These are phyloP conservation scores for Drosophila mojavensis DNA, from an alignment of 1,140 invertebrate genomes.

Conservation along the genomic window DNA sequence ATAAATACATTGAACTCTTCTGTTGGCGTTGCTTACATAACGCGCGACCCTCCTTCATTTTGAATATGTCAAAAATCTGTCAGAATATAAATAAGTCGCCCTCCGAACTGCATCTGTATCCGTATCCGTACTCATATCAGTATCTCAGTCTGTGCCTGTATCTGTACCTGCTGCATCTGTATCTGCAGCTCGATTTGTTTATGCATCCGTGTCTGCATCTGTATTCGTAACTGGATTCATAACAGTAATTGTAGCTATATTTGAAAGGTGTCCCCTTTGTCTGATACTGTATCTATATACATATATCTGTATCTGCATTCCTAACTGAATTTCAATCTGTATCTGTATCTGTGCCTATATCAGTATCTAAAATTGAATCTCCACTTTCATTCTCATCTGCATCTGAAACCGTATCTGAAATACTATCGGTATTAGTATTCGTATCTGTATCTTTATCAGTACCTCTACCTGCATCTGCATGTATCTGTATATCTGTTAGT, in stretches of 20 bases:
- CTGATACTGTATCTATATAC: constrained; percentile 1
- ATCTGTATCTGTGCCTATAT: constrained; percentile 6
- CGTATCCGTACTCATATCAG: constrained; percentile 5
- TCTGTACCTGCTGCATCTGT: not conserved
- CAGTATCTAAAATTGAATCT: too few species aligned
- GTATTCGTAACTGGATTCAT: not conserved
- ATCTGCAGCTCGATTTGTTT: not conserved
- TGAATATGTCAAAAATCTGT: constrained; percentile 51
- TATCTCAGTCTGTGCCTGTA: not conserved
- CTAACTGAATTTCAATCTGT: not conserved
- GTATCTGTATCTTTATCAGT: not conserved
- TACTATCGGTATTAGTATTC: not conserved
- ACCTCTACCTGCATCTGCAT: too few species aligned
- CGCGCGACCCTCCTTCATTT: constrained; percentile 18
- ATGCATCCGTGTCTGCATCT: not conserved
- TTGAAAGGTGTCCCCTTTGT: not conserved
- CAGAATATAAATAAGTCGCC: constrained; percentile 43
- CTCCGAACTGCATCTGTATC: constrained; percentile 28
- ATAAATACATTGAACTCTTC: constrained; percentile 63
- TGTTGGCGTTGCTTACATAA: constrained; percentile 61
- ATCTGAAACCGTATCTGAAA: too few species aligned
- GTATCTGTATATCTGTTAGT: too few species aligned
- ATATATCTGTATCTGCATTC: constrained; percentile 5
- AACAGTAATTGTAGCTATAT: too few species aligned
- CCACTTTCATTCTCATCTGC: too few species aligned